Evolutionary conservation across 2,888 invertebrate genomes (phyloP).

Genomic region (Galeruca laticollis): DNA sequence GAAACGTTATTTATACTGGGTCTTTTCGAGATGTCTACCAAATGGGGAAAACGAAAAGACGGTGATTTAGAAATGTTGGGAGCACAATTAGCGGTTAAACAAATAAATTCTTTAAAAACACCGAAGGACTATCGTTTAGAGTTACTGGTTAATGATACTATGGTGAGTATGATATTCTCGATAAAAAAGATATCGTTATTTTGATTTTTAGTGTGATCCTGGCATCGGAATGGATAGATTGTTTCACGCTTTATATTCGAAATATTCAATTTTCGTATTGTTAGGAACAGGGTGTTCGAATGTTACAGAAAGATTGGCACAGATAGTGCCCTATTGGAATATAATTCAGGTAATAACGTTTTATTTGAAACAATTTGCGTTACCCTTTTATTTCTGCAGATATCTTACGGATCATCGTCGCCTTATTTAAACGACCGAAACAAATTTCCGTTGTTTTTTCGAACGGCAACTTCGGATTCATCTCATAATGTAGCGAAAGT

Average conservation of each 20-base stretch:
- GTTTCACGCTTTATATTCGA: slow-evolving; percentile 90
- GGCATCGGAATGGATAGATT: slow-evolving; percentile 92
- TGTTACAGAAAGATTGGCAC: slow-evolving; percentile 90
- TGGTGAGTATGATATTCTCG: slow-evolving; percentile 71
- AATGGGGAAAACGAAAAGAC: slow-evolving; percentile 74
- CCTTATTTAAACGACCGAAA: slow-evolving; percentile 89
- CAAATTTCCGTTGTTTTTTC: slow-evolving; percentile 90
- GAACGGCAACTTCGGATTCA: slow-evolving; percentile 90
- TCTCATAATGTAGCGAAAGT: slow-evolving; percentile 90
- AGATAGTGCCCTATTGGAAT: slow-evolving; percentile 94
- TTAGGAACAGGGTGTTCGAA: slow-evolving; percentile 92
- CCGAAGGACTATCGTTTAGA: slow-evolving; percentile 81
- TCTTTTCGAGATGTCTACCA: slow-evolving; percentile 81
- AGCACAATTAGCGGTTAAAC: slow-evolving; percentile 82
- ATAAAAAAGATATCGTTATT: not conserved
- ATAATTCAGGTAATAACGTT: slow-evolving; percentile 80
- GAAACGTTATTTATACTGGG: slow-evolving; percentile 71
- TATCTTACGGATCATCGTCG: slow-evolving; percentile 91
- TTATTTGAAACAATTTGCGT: not conserved
- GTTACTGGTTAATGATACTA: slow-evolving; percentile 86
- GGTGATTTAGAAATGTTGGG: slow-evolving; percentile 82
- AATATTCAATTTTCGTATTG: slow-evolving; percentile 80
- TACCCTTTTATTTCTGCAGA: slow-evolving; percentile 68
- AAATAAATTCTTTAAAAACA: slow-evolving; percentile 79
- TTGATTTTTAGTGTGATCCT: slow-evolving; percentile 83